These are phyloP conservation scores for Dasypogon diadema DNA, from an alignment of 2,888 invertebrate species.

Conservation along the genomic window DNA sequence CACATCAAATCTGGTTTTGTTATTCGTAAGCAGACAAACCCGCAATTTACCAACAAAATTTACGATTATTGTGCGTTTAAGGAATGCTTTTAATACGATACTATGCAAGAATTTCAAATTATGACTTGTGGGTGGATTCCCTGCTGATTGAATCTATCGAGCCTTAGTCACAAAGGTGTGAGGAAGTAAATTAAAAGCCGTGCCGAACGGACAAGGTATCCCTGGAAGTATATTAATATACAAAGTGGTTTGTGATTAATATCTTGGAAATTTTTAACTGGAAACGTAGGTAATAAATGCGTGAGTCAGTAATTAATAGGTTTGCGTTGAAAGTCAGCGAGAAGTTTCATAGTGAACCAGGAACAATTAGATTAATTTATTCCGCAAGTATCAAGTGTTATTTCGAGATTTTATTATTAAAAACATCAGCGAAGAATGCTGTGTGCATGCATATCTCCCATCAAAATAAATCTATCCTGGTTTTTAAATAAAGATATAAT, in stretches of 20 bases:
- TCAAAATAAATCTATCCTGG: too few relatives aligned
- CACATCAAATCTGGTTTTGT: neutral
- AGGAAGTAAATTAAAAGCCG: too few relatives aligned
- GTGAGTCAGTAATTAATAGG: neutral
- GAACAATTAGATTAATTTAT: neutral
- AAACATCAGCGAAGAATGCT: too few relatives aligned
- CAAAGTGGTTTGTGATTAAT: constrained; percentile 22
- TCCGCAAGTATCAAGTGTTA: neutral
- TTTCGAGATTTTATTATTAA: too few relatives aligned
- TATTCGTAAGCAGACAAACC: neutral
- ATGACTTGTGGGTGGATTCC: constrained; percentile 28
- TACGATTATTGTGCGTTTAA: constrained; percentile 26
- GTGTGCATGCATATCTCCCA: too few relatives aligned
- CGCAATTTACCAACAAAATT: constrained; percentile 23
- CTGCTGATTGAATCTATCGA: neutral
- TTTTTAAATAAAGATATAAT: too few relatives aligned
- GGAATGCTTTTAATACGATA: neutral
- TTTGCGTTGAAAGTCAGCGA: neutral
- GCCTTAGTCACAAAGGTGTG: neutral
- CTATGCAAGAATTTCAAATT: neutral
- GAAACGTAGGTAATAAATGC: neutral
- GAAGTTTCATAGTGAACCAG: neutral
- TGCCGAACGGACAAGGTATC: too few relatives aligned
- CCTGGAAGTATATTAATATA: constrained; percentile 4
- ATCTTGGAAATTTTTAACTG: neutral